phyloP scores from a whole-genome alignment of 1,140 invertebrate genomes.

The Lepidurus couesii region DNA sequence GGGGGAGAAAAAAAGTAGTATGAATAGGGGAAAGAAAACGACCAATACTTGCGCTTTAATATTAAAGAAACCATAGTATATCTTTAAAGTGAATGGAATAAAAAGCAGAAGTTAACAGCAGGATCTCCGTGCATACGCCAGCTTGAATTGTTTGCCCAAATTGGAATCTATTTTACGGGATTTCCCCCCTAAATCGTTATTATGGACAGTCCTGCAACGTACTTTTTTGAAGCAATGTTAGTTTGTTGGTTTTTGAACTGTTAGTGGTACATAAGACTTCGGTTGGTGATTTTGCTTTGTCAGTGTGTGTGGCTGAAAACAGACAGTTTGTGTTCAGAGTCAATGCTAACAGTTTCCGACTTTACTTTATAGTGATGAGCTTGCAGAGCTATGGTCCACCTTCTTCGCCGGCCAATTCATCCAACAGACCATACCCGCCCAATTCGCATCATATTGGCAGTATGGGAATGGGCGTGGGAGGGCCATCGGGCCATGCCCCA shows the following conservation, averaged over 20 bases:
- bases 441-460: not conserved
- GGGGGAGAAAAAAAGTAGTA: not conserved
- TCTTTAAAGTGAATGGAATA: no score
- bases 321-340: not conserved
- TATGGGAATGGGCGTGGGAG: slow-evolving; percentile 4
- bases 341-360: not conserved
- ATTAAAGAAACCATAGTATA: no score
- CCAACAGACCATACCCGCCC: slow-evolving; percentile 4
- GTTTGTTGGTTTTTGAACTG: no score
- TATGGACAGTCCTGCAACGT: no score
- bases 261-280: not conserved
- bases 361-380: not conserved
- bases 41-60: no score
- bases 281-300: not conserved
- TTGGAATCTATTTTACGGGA: no score
- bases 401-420: not conserved
- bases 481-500: not conserved
- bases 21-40: not conserved
- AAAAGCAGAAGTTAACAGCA: no score
- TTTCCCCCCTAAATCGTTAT: no score
- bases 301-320: not conserved
- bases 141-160: no score
- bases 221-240: no score
- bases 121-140: no score
- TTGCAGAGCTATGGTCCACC: slow-evolving; percentile 1